Evolutionary conservation across 2,113 vertebrate genomes (phyloP).

Genomic region (Pollachius pollachius): DNA sequence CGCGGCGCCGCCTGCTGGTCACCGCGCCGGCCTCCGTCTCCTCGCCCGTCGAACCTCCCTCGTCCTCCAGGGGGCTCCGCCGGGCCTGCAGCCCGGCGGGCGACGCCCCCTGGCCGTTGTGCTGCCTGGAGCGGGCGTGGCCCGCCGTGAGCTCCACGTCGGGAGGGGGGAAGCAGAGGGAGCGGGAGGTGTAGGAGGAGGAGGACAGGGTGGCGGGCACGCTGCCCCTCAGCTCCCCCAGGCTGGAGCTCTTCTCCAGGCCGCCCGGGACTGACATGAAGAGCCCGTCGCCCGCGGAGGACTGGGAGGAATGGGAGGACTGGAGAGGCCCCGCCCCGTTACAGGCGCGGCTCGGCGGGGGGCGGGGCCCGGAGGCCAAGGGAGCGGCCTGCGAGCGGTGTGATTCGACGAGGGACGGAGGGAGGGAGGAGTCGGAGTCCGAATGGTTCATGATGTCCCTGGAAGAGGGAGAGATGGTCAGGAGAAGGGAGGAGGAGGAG

Average conservation of each 20-base stretch:
- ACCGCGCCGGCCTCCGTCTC: slow-evolving; percentile 75
- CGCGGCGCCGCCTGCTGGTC: slow-evolving; percentile 83
- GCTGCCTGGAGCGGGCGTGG: slow-evolving; percentile 22
- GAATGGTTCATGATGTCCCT: slow-evolving; percentile 86
- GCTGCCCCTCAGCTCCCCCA: slow-evolving; percentile 80
- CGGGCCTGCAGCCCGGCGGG: slow-evolving; percentile 68
- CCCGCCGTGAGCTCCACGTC: slow-evolving; percentile 47
- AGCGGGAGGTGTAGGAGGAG: slow-evolving; percentile 79
- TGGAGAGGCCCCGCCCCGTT: slow-evolving; percentile 51
- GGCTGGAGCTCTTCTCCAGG: slow-evolving; percentile 86
- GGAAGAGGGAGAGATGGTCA: not conserved
- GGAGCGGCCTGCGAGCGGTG: slow-evolving; percentile 64
- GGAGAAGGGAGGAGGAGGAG: not conserved
- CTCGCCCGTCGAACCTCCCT: slow-evolving; percentile 78
- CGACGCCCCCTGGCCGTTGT: slow-evolving; percentile 67
- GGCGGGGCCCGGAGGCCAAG: slow-evolving; percentile 42
- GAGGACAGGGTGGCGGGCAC: slow-evolving; percentile 34
- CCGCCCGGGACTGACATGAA: slow-evolving; percentile 55
- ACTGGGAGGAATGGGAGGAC: slow-evolving; percentile 14
- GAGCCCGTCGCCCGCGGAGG: slow-evolving; percentile 65
- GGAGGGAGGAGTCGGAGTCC: slow-evolving; percentile 89
- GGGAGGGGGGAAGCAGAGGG: slow-evolving; percentile 78
- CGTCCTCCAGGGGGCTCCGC: slow-evolving; percentile 79
- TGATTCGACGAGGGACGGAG: slow-evolving; percentile 74
- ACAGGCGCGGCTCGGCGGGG: slow-evolving; percentile 57